A percentile compares a stretch with the other conserved stretches of the same genome.
Conservation (phyloP, 2,888 invertebrate genomes). For the Phengaris arion region DNA sequence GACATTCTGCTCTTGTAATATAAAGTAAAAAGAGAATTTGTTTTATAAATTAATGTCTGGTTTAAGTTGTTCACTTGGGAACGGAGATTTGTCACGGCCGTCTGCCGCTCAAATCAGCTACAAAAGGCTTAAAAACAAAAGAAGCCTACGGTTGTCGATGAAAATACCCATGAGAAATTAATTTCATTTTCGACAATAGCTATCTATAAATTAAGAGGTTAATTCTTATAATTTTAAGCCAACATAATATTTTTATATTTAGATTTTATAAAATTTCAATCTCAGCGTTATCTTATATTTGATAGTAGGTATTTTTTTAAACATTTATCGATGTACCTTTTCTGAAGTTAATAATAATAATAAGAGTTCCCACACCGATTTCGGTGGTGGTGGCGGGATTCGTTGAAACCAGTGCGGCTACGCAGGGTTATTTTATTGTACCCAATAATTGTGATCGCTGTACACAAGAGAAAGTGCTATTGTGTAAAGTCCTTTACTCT, state of each 20-base stretch:
- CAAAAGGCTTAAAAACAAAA: conserved; percentile 14
- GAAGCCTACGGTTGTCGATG: neutral
- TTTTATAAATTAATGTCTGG: conserved; percentile 9
- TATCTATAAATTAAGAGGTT: neutral
- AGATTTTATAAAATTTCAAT: neutral
- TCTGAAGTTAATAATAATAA: too few species aligned
- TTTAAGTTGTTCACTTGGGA: conserved; percentile 4
- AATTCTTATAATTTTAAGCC: neutral
- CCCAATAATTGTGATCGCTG: too few species aligned
- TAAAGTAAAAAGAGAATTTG: conserved; percentile 5
- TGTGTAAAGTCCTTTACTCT: too few species aligned
- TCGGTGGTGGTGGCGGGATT: too few species aligned
- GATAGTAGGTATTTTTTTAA: neutral
- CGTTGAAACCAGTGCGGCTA: too few species aligned
- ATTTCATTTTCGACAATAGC: neutral
- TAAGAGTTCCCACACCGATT: too few species aligned
- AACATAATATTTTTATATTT: neutral
- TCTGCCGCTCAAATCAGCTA: neutral
- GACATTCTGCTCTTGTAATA: neutral
- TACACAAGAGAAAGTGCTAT: too few species aligned
- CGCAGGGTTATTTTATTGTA: too few species aligned
- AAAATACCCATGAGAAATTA: conserved; percentile 17
- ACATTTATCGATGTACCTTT: too few species aligned
- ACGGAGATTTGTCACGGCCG: neutral
- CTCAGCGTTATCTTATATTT: neutral